These are phyloP conservation scores for Semnopithecus entellus DNA, from an alignment of 2,113 vertebrate species.

Conservation along the genomic window DNA sequence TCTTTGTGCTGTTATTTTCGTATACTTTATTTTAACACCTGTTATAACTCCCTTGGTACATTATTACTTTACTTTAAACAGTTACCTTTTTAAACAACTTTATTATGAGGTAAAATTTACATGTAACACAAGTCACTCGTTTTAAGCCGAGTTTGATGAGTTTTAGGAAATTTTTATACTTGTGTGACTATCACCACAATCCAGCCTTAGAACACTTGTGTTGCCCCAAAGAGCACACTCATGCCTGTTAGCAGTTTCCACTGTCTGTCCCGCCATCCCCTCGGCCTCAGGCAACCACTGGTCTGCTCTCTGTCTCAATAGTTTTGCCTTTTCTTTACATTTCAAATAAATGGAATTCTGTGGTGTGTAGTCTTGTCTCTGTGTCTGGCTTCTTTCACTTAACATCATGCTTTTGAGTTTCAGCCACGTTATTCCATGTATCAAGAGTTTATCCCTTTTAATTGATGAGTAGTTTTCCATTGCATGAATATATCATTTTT, in stretches of 20 bases:
- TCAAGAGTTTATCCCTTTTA: neutral
- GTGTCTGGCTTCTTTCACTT: neutral
- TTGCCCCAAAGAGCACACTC: neutral
- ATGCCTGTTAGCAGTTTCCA: neutral
- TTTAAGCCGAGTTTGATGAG: neutral
- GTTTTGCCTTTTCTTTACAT: neutral
- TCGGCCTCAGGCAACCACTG: neutral
- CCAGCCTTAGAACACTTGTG: neutral
- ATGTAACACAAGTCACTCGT: neutral
- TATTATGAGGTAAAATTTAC: neutral
- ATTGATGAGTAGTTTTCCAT: neutral
- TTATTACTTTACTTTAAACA: slow-evolving; percentile 7
- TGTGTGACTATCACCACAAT: neutral
- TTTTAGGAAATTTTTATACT: neutral
- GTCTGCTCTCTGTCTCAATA: neutral
- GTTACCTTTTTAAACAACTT: neutral
- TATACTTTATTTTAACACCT: neutral
- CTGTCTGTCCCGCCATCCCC: neutral
- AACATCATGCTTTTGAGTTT: neutral
- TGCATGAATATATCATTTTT: neutral
- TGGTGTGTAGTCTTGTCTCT: neutral
- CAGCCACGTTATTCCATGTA: neutral
- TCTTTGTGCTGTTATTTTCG: neutral
- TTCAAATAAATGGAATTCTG: neutral
- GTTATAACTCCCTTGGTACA: neutral